These are phyloP conservation scores for Chymomyza caudatula DNA, from an alignment of 2,888 invertebrate genomes.

Conservation along the genomic window DNA sequence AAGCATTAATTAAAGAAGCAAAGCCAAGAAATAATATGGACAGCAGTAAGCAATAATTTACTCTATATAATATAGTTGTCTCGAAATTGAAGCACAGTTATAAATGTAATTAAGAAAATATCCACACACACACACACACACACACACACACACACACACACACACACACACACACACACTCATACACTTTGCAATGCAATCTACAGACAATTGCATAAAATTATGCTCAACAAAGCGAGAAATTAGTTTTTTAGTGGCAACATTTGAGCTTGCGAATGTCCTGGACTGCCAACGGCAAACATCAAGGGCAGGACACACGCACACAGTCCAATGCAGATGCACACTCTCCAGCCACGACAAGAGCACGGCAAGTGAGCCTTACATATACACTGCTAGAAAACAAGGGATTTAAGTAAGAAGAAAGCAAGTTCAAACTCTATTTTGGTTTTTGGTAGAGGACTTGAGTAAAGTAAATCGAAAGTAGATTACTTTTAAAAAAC, in stretches of 20 bases:
- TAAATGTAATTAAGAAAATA: conserved; percentile 1
- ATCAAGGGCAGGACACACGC: conserved; percentile 8
- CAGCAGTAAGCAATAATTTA: background rate
- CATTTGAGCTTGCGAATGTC: conserved; percentile 29
- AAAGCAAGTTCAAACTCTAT: no score
- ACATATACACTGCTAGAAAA: background rate
- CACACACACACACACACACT: background rate
- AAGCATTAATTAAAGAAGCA: background rate
- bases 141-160: background rate
- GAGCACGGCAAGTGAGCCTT: background rate
- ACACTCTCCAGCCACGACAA: background rate
- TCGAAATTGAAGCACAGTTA: background rate
- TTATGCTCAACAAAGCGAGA: conserved; percentile 62
- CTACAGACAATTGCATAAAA: conserved; percentile 65
- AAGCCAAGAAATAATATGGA: background rate
- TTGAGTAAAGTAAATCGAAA: no score
- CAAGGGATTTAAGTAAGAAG: no score
- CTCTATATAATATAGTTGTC: background rate
- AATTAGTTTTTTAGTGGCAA: conserved; percentile 65
- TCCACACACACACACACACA: background rate
- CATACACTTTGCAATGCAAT: conserved; percentile 35
- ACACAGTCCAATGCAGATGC: conserved; percentile 13
- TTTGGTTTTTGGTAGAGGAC: no score
- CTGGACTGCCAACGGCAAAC: conserved; percentile 26
- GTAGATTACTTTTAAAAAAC: no score